These are phyloP conservation scores for Cephus spinipes DNA, from an alignment of 2,888 invertebrate genomes.

Conservation along the genomic window DNA sequence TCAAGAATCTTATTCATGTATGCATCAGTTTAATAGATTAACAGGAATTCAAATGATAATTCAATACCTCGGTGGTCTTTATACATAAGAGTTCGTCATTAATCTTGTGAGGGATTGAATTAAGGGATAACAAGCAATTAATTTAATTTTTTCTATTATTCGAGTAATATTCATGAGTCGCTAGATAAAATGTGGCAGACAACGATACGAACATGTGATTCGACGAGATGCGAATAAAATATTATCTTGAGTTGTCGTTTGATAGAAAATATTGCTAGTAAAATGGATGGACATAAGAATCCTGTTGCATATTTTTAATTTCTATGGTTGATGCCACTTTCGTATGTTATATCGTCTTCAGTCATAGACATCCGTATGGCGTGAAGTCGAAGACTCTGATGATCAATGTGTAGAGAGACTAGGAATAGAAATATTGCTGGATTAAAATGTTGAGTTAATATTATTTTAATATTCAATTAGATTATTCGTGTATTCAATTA, in stretches of 20 bases:
- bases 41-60: neutral
- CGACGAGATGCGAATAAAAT: neutral
- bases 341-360: neutral
- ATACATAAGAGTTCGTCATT: neutral
- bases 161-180: neutral
- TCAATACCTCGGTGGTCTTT: neutral
- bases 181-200: neutral
- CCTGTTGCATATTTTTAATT: conserved; percentile 1
- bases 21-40: neutral
- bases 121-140: neutral
- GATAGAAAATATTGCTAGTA: neutral
- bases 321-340: neutral
- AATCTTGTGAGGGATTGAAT: neutral
- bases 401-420: neutral
- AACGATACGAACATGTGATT: neutral
- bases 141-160: neutral
- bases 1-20: neutral
- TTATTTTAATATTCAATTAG: conserved; percentile 12
- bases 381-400: neutral
- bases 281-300: neutral
- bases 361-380: neutral
- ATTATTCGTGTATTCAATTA: conserved; percentile 5
- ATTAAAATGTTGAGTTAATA: conserved; percentile 3
- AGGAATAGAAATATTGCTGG: conserved; percentile 1
- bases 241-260: neutral